Evolutionary conservation across 2,888 invertebrate species (phyloP), one percentile per base, ranked within the genome.

Genomic region (Aelia acuminata): DNA sequence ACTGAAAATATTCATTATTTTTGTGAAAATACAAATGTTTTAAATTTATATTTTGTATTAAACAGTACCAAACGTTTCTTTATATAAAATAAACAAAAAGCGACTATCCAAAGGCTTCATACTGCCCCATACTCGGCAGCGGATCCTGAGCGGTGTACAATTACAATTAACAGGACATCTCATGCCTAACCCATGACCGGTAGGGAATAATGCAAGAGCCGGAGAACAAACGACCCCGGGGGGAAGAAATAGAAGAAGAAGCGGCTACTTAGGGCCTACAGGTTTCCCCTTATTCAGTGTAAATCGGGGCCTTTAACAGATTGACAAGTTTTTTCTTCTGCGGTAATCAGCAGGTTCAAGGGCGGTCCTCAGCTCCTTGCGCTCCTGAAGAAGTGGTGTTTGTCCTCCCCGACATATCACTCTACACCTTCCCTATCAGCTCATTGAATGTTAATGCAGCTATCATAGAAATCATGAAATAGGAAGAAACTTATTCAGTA

Each of bases 241-340:
- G 84, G n/a, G 84, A 84, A 84, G 84, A 84, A 84, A 84, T 47
- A 50, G 84, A 84, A 84, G 63, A 80, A 80, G 80, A 80, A 80
- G 80, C 43, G 49, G 43, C 31, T 48, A 70, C 70, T 70, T 87
- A 70, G 70, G 57, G 31, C 57, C 47, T 43, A 26, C 39, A 47
- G 47, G 53, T 87, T 70, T 87, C 50, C 63, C 87, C 87, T 87
- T 87, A 87, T 87, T 87, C 87, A 87, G 87, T 48, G 87, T 70
- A 87, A 87, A 87, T 63, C 70, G 43, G 47, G 43, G 43, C 70
- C 87, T 87, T 87, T 63, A 70, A 47, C 57, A 70, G 87, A 87
- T 63, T 87, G 87, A 87, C 87, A 87, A 70, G 87, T 87, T 87
- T 87, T 87, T 87, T 87, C 87, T 87, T 57, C 43, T 10, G 3